phyloP scores from a whole-genome alignment of 2,797 vertebrate genomes.

The Aphelocoma californica region DNA sequence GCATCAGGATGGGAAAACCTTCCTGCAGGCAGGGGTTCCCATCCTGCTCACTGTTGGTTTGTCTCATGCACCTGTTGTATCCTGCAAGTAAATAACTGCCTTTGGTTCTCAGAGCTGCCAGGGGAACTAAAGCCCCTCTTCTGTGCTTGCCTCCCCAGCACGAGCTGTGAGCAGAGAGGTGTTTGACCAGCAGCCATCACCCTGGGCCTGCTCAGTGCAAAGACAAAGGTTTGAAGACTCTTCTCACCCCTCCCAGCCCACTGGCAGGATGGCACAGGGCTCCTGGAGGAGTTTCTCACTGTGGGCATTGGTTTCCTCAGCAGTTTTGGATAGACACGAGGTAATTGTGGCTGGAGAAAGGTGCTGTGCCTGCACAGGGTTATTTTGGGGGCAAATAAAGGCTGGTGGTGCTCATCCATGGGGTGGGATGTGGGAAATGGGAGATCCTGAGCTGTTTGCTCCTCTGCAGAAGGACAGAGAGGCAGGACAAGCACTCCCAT shows the following conservation, averaged over 20 bases:
- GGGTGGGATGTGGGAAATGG: not conserved
- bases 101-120: not conserved
- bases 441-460: not conserved
- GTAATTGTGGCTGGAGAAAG: not conserved
- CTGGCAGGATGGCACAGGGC: not conserved
- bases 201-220: not conserved
- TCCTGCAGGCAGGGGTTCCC: not conserved
- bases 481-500: rapidly evolving
- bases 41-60: not conserved
- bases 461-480: not conserved
- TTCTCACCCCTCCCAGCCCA: not conserved
- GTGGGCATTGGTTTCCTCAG: rapidly evolving
- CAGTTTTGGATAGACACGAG: not conserved
- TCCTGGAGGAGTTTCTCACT: not conserved
- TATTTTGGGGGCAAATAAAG: not conserved
- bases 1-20: too few relatives aligned
- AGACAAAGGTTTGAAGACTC: not conserved
- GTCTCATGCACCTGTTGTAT: rapidly evolving
- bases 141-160: conserved; percentile 20
- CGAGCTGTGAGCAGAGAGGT: not conserved
- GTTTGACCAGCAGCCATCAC: rapidly evolving
- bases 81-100: not conserved
- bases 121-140: not conserved
- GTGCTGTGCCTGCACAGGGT: too few relatives aligned
- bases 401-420: not conserved